These are phyloP conservation scores for Sinocyclocheilus rhinocerous DNA, from an alignment of 2,113 vertebrate species.

Conservation along the genomic window DNA sequence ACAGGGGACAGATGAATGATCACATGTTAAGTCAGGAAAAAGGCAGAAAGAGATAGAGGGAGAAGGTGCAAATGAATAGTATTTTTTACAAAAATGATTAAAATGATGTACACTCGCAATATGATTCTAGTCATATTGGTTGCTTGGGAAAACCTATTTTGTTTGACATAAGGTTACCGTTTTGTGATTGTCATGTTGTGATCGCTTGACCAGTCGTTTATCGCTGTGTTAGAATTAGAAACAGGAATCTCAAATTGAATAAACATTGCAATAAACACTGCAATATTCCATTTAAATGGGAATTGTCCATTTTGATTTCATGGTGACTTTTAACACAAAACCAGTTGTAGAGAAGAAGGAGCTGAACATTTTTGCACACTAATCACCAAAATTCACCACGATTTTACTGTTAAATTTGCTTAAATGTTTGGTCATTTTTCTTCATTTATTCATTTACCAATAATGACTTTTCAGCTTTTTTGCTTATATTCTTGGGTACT, in stretches of 20 bases:
- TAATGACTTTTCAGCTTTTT: no score
- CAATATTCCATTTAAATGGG: no score
- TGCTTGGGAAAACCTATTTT: background rate
- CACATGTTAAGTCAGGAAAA: constrained; percentile 14
- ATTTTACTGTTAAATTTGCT: no score
- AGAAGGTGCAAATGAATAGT: constrained; percentile 28
- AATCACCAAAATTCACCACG: no score
- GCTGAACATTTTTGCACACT: no score
- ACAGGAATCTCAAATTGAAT: background rate
- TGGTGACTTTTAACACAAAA: no score
- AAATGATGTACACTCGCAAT: background rate
- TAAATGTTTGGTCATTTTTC: no score
- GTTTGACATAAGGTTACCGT: background rate
- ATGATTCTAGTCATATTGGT: background rate
- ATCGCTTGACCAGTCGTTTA: background rate
- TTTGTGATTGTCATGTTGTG: background rate
- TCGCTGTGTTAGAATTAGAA: background rate
- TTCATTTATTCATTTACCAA: no score
- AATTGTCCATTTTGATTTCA: no score
- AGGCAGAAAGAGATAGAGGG: constrained; percentile 21
- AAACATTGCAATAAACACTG: no score
- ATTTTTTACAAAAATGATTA: background rate
- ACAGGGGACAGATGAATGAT: constrained; percentile 17
- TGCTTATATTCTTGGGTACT: no score
- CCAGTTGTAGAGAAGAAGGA: no score